Evolutionary conservation across 2,797 vertebrate genomes (phyloP), one percentile per base, ranked within the genome.

Genomic region (Enoplosus armatus): DNA sequence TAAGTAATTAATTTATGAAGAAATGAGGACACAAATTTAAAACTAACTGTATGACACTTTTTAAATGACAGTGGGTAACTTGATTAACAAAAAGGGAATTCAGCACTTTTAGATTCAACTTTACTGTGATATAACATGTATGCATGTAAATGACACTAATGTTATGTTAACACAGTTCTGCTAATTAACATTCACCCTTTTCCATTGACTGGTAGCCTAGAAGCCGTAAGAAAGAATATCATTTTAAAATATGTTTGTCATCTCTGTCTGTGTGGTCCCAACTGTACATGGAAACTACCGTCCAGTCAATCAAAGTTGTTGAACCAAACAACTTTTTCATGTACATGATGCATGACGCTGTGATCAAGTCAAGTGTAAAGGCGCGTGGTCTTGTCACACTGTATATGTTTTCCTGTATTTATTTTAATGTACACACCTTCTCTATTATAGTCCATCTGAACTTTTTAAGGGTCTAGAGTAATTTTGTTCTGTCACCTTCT

Each of bases 211-310:
- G 54, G 8, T 39, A 26, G 58, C 75, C 75, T 66, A 54, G 27
- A 70, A 77, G 80, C 87, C 78, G 67, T 80, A 81, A 82, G 82
- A 89, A 91, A 94, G 97, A 98, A 98, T 99, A 99, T 99, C 98
- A 99, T 99, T 98, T 94, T 98, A 97, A 98, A 98, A 98, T 99
- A 98, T 95, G 95, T 96, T 93, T 94, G 95, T 96, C 95, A 92
- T 94, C 95, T 97, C 95, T 97, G 96, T 97, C 86, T 97, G 95
- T 97, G 96, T 96, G 96, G 96, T 95, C 94, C 95, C 95, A 90
- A 93, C 93, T 97, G 97, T 98, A 99, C 98, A 99, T 97, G 97
- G 97, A 97, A 94, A 95, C 95, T 95, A 95, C 84, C 91, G 86
- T 96, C 94, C 93, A 95, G 93, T 78, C 93, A 93, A 91, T 95